A percentile compares a stretch with the other conserved stretches of the same genome.
phyloP scores from a whole-genome alignment of 2,888 invertebrate species.

The Furcula furcula region DNA sequence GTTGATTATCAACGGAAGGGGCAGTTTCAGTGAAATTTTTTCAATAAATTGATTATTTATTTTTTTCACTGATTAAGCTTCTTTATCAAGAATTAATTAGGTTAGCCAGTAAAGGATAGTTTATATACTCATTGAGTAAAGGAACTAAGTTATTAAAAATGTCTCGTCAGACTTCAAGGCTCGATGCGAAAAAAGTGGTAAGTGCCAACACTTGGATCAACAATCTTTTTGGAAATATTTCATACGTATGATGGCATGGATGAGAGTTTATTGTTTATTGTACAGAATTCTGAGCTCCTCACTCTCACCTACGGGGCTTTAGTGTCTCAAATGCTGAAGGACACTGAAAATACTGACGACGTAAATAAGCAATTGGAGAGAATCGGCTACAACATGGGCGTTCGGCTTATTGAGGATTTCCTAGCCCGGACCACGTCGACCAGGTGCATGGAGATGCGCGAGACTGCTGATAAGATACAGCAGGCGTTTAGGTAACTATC shows the following conservation, averaged over 20 bases:
- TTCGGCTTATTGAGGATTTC: constrained; percentile 98
- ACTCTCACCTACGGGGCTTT: constrained; percentile 98
- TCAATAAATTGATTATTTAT: no score
- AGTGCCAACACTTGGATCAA: no score
- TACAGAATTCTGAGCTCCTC: constrained; percentile 96
- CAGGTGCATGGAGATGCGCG: constrained; percentile 96
- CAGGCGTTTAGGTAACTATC: constrained; percentile 82
- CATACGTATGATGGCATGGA: no score
- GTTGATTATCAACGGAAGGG: no score
- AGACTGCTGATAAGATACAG: constrained; percentile 97
- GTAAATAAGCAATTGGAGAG: constrained; percentile 98
- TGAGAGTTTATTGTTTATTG: no score
- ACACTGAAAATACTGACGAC: constrained; percentile 97
- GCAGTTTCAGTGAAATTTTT: neutral
- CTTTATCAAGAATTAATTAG: no score
- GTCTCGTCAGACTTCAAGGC: constrained; percentile 86
- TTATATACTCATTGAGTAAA: no score
- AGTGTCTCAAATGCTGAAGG: constrained; percentile 97
- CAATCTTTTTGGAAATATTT: neutral
- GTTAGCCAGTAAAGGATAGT: no score
- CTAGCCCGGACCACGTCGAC: constrained; percentile 94
- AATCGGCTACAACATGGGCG: constrained; percentile 99
- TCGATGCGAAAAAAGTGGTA: constrained; percentile 91
- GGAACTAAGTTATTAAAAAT: constrained; percentile 60
- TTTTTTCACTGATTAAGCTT: no score